Evolutionary conservation across 1,140 invertebrate genomes (phyloP), one percentile per base, ranked within the genome.

Genomic region (Tetramorium parvispinum): DNA sequence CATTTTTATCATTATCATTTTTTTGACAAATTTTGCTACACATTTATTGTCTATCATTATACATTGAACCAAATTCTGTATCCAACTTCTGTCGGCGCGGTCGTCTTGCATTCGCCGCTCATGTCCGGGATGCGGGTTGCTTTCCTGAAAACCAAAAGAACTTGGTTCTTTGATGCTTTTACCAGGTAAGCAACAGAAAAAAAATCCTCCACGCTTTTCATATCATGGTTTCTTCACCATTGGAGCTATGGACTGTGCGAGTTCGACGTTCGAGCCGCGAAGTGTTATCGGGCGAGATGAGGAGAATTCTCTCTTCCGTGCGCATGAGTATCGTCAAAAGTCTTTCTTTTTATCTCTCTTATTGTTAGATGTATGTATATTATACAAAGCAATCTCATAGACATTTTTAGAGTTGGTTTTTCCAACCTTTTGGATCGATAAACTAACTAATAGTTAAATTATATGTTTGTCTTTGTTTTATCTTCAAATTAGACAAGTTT

Each of bases 141-240:
- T 57, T 99, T 99, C 95, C 98, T 99, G 27, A 99, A 99, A 92
- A 99, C 99, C 66, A 99, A 99, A 94, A 97, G 99, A 94, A 99
- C 99, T 21, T 99, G 99, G 99, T 99, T 99, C 96, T 99, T 99
- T 95, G 99, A 99, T 97, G 99, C 98, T 89, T 99, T 99, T 96
- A 98, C 99, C 90, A 99, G 98, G 98, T 99, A 96, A 96, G 93
- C 32, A 43, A 10, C 32, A 4, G 3, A 10, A 10, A n/a, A n/a
- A n/a, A 43, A 43, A 43, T 43, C 8, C 7, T 43, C 40, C 40
- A 4, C 4, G 32, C 32, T 32, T 4, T 32, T 32, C 27, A 2
- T 32, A 32, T 32, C 32, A 43, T 43, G 10, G 10, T 43, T 43
- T 43, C 10, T 43, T 43, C 8, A 43, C 40, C 40, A 43, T 43